phyloP scores from a whole-genome alignment of 2,113 vertebrate species.

The Aegypius monachus region DNA sequence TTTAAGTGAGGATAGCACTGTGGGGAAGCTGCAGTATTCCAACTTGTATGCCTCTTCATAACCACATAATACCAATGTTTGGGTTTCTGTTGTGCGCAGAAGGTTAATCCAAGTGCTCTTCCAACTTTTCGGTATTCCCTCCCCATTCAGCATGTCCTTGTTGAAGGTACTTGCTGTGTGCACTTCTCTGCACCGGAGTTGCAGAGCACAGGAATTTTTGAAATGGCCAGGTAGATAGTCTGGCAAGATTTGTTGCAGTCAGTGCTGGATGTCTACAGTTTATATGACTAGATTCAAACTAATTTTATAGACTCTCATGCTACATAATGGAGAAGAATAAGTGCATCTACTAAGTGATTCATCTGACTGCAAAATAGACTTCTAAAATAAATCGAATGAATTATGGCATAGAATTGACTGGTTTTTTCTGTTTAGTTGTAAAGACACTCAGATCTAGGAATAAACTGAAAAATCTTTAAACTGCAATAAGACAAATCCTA shows the following conservation, averaged over 20 bases:
- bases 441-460: neutral
- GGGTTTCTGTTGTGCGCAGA: neutral
- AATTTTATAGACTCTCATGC: neutral
- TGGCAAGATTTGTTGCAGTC: neutral
- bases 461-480: neutral
- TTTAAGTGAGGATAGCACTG: neutral
- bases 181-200: too few relatives aligned
- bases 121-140: neutral
- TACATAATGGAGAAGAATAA: neutral
- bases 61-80: neutral
- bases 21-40: neutral
- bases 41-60: neutral
- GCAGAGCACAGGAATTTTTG: neutral
- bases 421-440: neutral
- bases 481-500: neutral
- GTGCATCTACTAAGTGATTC: neutral
- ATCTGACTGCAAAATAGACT: neutral
- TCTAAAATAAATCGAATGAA: neutral
- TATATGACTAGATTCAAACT: neutral
- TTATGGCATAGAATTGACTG: neutral
- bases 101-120: neutral
- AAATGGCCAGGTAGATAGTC: neutral
- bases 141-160: neutral
- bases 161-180: neutral
- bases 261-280: neutral